Percentiles rank a stretch among this genome's conserved stretches.
Conservation (phyloP, 2,888 invertebrate species). For the Hoplodrina blanda region DNA sequence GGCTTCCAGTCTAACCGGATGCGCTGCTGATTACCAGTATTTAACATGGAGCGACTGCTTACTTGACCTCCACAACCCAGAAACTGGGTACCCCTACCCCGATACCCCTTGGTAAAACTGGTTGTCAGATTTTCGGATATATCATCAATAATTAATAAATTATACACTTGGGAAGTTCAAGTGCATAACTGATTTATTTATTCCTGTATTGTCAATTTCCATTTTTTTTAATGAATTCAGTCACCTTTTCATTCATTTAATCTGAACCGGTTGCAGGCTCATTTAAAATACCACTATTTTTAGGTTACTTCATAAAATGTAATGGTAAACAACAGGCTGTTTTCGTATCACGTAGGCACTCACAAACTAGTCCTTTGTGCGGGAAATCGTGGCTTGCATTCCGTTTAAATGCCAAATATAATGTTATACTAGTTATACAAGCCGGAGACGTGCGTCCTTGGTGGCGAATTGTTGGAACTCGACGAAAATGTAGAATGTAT, state of each 20-base stretch:
- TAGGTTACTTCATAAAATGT: neutral
- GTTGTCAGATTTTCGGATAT: no score
- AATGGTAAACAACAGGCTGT: constrained; percentile 19
- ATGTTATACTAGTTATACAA: constrained; percentile 39
- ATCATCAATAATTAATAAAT: no score
- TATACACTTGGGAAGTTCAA: no score
- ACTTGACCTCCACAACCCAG: no score
- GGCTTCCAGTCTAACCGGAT: no score
- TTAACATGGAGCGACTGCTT: no score
- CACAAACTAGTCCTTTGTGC: constrained; percentile 27
- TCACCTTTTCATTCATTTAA: neutral
- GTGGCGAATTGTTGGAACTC: neutral
- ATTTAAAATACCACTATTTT: constrained; percentile 3
- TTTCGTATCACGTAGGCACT: constrained; percentile 24
- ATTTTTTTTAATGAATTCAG: neutral
- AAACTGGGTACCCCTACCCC: no score
- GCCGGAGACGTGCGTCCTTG: constrained; percentile 39
- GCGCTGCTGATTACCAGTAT: no score
- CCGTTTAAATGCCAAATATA: constrained; percentile 62
- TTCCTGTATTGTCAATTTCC: neutral
- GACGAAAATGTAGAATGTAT: constrained; percentile 8
- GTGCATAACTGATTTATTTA: neutral
- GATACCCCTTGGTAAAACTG: no score
- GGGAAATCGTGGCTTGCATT: constrained; percentile 49
- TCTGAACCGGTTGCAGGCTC: neutral